phyloP scores from a whole-genome alignment of 2,888 invertebrate species.

The Aromia moschata region DNA sequence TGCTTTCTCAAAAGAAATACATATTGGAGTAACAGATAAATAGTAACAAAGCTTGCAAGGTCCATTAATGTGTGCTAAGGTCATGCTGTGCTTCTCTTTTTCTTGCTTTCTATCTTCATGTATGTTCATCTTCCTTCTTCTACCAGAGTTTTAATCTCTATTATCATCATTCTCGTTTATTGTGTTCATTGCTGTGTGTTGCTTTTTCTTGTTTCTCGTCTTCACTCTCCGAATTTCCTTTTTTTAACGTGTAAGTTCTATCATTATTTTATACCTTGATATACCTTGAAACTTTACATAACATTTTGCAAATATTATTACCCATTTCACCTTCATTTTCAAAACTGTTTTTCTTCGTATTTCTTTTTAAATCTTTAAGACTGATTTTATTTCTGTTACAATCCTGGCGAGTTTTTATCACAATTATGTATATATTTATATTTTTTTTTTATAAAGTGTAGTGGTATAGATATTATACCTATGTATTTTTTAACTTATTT shows the following conservation, averaged over 20 bases:
- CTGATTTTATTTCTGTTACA: background rate
- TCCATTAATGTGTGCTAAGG: too few species aligned
- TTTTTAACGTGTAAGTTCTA: too few species aligned
- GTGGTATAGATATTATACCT: too few species aligned
- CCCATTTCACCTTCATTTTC: too few species aligned
- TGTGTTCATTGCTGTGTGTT: background rate
- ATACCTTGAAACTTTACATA: too few species aligned
- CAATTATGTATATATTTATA: constrained; percentile 18
- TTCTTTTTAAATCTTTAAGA: background rate
- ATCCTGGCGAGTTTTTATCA: constrained; percentile 13
- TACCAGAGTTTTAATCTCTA: too few species aligned
- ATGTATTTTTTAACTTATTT: too few species aligned
- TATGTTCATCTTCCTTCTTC: too few species aligned
- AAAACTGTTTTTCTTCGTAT: background rate
- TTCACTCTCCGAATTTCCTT: background rate
- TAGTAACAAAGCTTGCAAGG: constrained; percentile 14
- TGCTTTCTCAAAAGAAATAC: background rate
- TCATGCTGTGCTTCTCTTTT: background rate
- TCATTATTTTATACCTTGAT: too few species aligned
- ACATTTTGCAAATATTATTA: too few species aligned
- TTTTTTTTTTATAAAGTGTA: constrained; percentile 2
- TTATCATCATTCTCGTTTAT: too few species aligned
- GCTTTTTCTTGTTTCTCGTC: background rate
- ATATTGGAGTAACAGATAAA: background rate
- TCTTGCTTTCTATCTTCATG: background rate